Conservation (phyloP, 2,113 vertebrate species). For the Nothocercus nigrocapillus region DNA sequence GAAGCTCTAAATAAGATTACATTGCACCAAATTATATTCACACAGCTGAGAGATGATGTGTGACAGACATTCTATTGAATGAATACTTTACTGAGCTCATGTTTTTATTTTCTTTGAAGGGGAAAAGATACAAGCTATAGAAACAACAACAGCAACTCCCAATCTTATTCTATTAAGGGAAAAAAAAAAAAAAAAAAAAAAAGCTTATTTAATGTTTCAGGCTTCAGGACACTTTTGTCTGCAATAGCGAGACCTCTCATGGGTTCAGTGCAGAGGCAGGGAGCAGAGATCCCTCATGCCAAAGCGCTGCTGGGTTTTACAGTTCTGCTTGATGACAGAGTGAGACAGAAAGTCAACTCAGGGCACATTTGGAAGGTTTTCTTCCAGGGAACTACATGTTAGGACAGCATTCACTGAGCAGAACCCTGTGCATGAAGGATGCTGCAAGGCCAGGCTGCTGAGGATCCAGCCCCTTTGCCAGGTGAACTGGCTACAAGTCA, state of each 20-base stretch:
- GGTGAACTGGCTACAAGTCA: not conserved
- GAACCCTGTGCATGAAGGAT: not conserved
- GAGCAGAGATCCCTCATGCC: not conserved
- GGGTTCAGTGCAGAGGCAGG: not conserved
- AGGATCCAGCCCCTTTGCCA: not conserved
- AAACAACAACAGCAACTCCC: not conserved
- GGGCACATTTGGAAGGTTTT: not conserved
- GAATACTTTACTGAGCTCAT: not conserved
- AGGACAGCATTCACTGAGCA: not conserved
- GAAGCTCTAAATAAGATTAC: not conserved
- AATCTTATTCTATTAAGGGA: not conserved
- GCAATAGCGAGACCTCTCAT: not conserved
- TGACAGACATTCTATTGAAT: not conserved
- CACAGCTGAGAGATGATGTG: not conserved
- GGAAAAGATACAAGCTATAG: not conserved
- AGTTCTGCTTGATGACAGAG: not conserved
- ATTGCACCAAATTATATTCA: constrained; percentile 6
- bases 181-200: not conserved
- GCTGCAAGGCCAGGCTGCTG: not conserved
- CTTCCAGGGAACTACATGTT: not conserved
- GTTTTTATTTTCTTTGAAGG: constrained; percentile 1
- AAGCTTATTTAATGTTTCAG: not conserved
- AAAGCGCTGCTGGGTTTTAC: not conserved
- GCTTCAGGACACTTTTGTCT: not conserved
- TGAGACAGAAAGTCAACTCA: not conserved